Percentiles rank a stretch among this genome's conserved stretches.
Evolutionary conservation across 2,888 invertebrate species (phyloP).

Genomic region (Hyppa rectilinea): DNA sequence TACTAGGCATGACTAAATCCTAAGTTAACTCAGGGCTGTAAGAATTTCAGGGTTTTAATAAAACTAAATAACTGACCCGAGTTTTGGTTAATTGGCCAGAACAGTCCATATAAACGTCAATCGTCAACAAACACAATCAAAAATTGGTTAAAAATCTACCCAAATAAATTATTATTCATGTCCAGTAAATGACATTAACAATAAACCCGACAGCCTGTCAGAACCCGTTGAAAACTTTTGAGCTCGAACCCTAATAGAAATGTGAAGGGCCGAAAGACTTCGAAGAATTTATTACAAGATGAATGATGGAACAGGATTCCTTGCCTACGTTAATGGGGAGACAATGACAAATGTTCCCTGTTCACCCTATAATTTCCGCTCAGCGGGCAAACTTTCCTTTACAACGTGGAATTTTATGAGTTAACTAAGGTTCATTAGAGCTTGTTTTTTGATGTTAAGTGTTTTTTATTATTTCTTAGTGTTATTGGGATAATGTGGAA

Average conservation of each 20-base stretch:
- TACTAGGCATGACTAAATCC: not conserved
- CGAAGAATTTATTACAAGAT: constrained; percentile 56
- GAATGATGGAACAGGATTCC: constrained; percentile 51
- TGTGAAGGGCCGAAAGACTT: constrained; percentile 43
- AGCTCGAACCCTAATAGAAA: constrained; percentile 36
- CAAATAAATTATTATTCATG: not conserved
- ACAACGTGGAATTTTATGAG: constrained; percentile 50
- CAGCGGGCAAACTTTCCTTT: constrained; percentile 48
- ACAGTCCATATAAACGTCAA: not conserved
- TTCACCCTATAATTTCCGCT: constrained; percentile 55
- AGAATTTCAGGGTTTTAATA: not conserved
- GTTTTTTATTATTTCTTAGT: no score
- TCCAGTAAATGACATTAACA: constrained; percentile 1
- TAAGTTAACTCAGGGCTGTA: not conserved
- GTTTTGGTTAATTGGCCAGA: no score
- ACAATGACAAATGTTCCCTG: constrained; percentile 59
- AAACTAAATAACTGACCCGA: not conserved
- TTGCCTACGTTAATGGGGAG: constrained; percentile 51
- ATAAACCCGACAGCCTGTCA: not conserved
- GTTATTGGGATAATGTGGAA: no score
- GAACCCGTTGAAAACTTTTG: constrained; percentile 27
- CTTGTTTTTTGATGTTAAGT: constrained; percentile 14
- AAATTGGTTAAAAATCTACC: not conserved
- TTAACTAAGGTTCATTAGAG: constrained; percentile 56
- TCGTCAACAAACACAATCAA: not conserved